Evolutionary conservation across 1,140 invertebrate species (phyloP), one percentile per base, ranked within the genome.

Genomic region (Leptonema lineaticorne): DNA sequence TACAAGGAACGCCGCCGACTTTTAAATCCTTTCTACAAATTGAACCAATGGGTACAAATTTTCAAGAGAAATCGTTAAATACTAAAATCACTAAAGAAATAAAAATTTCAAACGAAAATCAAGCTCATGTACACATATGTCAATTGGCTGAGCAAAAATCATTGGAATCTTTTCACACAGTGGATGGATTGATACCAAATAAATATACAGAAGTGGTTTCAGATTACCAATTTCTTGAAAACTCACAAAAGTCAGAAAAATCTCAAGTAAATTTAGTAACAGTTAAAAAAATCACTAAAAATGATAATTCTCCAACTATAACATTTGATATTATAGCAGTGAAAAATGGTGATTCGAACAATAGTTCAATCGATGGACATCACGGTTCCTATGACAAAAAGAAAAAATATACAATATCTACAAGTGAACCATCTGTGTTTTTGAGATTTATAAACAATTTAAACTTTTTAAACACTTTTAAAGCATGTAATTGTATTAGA

Each of bases 21-120:
- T 72, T 72, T 60, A 72, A 67, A 50, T 72, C 70, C 1, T 72
- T 72, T 56, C 45, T 65, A 1, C 64, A 72, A 63, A 60, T 65
- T 7, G 70, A 72, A 7, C 26, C 16, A 1, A 22, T 53, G 14
- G 62, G 28, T 58, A 66, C 33, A 45, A 45, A 48, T 50, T 26
- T 22, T 6, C n/a, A n/a, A n/a, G 33, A 27, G 8, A 11, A 2
- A 18, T 33, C 20, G 11, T 7, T 50, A 18, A 67, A 29, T 46
- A 20, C 8, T n/a, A n/a, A n/a, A n/a, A n/a, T n/a, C n/a, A n/a
- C n/a, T n/a, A n/a, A n/a, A n/a, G n/a, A n/a, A n/a, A 53, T 28
- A 22, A 69, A 18, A 14, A 26, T 16, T 58, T 24, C 6, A 20
- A 30, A 50, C 18, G 45, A 64, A 20, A 50, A 18, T 64, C 41